Conservation (phyloP, 2,797 vertebrate genomes). For the Acridotheres tristis region DNA sequence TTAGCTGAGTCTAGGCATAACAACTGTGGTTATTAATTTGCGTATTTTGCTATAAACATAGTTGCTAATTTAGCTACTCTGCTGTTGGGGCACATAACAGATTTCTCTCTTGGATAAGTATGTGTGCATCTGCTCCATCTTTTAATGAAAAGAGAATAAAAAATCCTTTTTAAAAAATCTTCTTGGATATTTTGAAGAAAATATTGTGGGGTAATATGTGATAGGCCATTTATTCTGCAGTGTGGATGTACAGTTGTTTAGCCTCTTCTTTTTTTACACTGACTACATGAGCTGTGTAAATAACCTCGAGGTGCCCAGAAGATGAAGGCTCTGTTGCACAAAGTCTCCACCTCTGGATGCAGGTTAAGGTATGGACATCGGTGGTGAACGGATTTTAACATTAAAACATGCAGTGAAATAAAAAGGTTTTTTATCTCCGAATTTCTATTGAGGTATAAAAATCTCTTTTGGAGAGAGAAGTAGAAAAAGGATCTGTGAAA, state of each 20-base stretch:
- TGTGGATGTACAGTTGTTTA: background rate
- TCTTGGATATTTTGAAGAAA: background rate
- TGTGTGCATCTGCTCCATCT: background rate
- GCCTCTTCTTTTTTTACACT: background rate
- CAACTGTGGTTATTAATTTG: background rate
- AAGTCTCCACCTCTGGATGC: rapidly evolving
- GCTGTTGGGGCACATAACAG: background rate
- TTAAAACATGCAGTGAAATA: background rate
- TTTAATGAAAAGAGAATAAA: background rate
- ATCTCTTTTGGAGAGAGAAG: background rate
- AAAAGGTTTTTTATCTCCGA: background rate
- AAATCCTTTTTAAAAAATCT: background rate
- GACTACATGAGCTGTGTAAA: background rate
- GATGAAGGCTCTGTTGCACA: background rate
- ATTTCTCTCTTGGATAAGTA: background rate
- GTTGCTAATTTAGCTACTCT: background rate
- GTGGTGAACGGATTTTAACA: background rate
- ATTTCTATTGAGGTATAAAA: background rate
- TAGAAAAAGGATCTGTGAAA: background rate
- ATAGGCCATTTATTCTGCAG: background rate
- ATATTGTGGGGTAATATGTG: background rate
- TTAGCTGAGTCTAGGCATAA: background rate
- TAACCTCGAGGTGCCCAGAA: background rate
- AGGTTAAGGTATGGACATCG: rapidly evolving
- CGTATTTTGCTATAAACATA: background rate